Evolutionary conservation across 2,888 invertebrate genomes (phyloP), one percentile per base, ranked within the genome.

Genomic region (Aphodius granarius): DNA sequence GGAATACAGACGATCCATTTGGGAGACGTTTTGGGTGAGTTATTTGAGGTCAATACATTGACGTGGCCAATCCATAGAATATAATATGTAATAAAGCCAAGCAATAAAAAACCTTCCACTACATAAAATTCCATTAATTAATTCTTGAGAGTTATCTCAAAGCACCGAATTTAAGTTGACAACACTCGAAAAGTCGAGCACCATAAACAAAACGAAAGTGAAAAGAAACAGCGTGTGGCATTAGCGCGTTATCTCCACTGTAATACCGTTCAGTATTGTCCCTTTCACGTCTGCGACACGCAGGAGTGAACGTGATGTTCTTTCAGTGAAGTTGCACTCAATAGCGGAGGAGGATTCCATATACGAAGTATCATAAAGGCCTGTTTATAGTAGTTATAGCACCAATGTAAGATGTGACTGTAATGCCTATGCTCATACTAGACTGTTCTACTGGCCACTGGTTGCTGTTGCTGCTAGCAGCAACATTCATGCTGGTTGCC

Each of bases 201-300:
- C 43, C 20, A 21, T 68, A 19, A 19, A 20, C 68, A 68, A 68
- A 68, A 68, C 68, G 68, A 68, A 68, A 68, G 19, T 68, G 68
- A 68, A 68, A 68, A 20, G 22, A 68, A 68, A 68, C 68, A 68
- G 68, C 18, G 21, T 22, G 18, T 18, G n/a, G 21, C 68, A 68
- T 68, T 68, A 68, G 22, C 21, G 3, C 43, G 43, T 43, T 43
- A 43, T 43, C 43, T 43, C 43, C 9, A 43, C 43, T 43, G 43
- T 9, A 43, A 43, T 43, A 13, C 43, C 43, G 43, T 13, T 43
- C 43, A 6, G 43, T 43, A 43, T 43, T 43, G 43, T 43, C 43
- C 43, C 43, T 43, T 43, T 43, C 43, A 43, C 43, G 43, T 43
- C 43, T 43, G 43, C n/a, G n/a, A n/a, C n/a, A n/a, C n/a, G n/a